Evolutionary conservation across 2,113 vertebrate genomes (phyloP).

Genomic region (Sprattus sprattus): DNA sequence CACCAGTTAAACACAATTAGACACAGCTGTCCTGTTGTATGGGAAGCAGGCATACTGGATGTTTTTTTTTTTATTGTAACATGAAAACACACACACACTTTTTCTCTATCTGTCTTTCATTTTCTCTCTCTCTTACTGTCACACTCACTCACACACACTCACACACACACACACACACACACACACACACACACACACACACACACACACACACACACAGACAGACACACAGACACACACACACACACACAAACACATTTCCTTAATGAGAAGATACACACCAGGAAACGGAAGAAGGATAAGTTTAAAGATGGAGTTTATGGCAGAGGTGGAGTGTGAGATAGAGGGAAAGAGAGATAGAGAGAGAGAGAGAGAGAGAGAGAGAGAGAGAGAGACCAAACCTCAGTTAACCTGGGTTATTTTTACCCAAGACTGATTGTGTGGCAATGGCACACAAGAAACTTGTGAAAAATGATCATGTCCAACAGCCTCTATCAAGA

Average conservation of each 20-base stretch:
- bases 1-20: slow-evolving; percentile 50
- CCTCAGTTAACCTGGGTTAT: too few species aligned
- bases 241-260: too few species aligned
- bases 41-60: slow-evolving; percentile 28
- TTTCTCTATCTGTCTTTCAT: background rate
- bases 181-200: background rate
- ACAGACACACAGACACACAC: too few species aligned
- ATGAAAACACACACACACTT: background rate
- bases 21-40: slow-evolving; percentile 46
- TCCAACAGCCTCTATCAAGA: background rate
- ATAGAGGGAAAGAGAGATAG: slow-evolving; percentile 16
- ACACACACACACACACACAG: background rate
- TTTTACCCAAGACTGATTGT: too few species aligned
- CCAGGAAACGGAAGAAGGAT: background rate
- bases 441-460: too few species aligned
- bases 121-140: background rate
- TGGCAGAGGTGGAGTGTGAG: background rate
- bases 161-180: background rate
- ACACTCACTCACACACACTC: background rate
- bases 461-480: background rate
- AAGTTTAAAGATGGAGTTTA: background rate
- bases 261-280: background rate
- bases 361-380: background rate
- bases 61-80: background rate
- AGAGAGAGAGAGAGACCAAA: background rate